Evolutionary conservation across 2,888 invertebrate genomes (phyloP).

Genomic region (Hydriomena furcata): DNA sequence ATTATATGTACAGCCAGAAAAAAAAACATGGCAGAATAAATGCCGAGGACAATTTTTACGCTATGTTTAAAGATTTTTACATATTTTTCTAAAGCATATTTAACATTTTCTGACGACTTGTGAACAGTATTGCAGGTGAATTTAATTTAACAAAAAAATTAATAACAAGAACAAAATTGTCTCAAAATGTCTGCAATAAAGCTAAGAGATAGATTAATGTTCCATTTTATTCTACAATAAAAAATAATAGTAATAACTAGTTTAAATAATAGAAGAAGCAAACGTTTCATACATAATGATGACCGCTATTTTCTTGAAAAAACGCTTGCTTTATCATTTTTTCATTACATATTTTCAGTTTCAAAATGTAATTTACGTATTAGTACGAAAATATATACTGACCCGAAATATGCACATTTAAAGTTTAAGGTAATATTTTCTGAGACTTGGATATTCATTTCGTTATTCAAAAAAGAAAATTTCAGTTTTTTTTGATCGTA

Average conservation of each 20-base stretch:
- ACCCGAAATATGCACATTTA: not conserved
- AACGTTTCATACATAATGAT: not conserved
- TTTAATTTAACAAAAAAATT: slow-evolving; percentile 11
- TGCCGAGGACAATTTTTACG: not conserved
- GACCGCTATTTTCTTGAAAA: too few species aligned
- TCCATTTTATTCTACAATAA: slow-evolving; percentile 4
- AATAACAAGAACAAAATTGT: slow-evolving; percentile 18
- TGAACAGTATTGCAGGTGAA: slow-evolving; percentile 13
- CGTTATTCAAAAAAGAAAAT: too few species aligned
- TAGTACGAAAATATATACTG: not conserved
- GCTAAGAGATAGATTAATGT: slow-evolving; percentile 1
- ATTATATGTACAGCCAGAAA: slow-evolving; percentile 6
- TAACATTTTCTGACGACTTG: slow-evolving; percentile 16
- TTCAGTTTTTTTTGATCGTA: not conserved
- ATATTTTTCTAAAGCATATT: slow-evolving; percentile 17
- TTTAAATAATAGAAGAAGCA: slow-evolving; percentile 6
- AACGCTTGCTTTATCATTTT: too few species aligned
- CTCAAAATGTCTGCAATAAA: slow-evolving; percentile 7
- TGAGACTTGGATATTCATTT: not conserved
- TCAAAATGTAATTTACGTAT: not conserved
- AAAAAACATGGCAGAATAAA: slow-evolving; percentile 7
- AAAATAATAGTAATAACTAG: slow-evolving; percentile 10
- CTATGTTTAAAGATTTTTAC: slow-evolving; percentile 4
- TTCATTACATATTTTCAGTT: not conserved
- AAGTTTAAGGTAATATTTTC: not conserved